Conservation (phyloP, 92 coral and sea anemone genomes). For the Muricea muricata region DNA sequence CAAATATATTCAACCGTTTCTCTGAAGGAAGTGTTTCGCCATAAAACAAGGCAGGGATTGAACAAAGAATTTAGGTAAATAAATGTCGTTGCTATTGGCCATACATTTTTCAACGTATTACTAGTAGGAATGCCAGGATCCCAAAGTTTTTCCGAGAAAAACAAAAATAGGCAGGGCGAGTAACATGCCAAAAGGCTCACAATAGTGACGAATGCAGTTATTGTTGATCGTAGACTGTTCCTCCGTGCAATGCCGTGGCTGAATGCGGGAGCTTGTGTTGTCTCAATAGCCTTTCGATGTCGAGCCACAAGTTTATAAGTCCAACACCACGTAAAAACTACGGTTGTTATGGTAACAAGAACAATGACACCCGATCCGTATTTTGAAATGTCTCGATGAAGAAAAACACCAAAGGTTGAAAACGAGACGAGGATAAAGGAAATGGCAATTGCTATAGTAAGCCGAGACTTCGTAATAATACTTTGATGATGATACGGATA, state of each 20-base stretch:
- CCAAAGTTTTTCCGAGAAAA: neutral
- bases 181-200: neutral
- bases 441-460: neutral
- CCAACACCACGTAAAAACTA: conserved; percentile 7
- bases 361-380: neutral
- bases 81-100: neutral
- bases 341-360: too few species aligned
- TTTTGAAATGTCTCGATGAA: neutral
- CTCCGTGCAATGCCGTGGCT: neutral
- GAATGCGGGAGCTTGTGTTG: neutral
- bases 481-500: neutral
- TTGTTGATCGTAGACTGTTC: neutral
- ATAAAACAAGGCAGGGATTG: neutral
- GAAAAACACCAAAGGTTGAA: neutral
- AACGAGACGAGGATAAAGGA: neutral
- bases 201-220: neutral
- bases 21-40: neutral
- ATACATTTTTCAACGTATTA: neutral
- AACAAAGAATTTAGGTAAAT: neutral
- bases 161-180: neutral
- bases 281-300: neutral
- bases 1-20: too few species aligned
- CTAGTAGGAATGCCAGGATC: neutral
- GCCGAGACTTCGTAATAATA: neutral
- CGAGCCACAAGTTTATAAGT: neutral